A percentile compares a stretch with the other conserved stretches of the same genome.
phyloP scores from a whole-genome alignment of 2,888 invertebrate species.

The Xylophagus ater region DNA sequence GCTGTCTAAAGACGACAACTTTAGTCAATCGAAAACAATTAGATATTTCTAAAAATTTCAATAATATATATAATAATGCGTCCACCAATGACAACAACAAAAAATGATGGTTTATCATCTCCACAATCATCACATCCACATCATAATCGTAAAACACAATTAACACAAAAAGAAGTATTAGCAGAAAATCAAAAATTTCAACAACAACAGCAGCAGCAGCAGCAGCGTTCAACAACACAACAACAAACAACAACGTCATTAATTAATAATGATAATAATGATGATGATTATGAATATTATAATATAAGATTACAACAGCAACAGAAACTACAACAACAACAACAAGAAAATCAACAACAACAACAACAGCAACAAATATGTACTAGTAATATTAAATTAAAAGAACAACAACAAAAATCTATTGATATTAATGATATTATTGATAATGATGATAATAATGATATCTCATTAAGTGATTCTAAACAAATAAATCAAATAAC shows the following conservation, averaged over 20 bases:
- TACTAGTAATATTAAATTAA: too few species aligned
- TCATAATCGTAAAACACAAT: slow-evolving; percentile 7
- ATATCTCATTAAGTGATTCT: neutral
- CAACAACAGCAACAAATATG: neutral
- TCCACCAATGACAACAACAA: slow-evolving; percentile 13
- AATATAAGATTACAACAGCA: too few species aligned
- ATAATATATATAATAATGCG: too few species aligned
- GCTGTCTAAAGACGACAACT: too few species aligned
- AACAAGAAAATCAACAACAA: neutral
- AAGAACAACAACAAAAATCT: neutral
- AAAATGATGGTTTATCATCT: slow-evolving; percentile 13
- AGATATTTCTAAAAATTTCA: too few species aligned
- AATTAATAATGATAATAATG: neutral
- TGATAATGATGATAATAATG: slow-evolving; percentile 6
- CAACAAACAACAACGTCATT: neutral
- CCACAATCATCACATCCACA: slow-evolving; percentile 5
- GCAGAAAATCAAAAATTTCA: slow-evolving; percentile 10
- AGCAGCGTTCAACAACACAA: neutral
- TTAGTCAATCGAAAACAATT: too few species aligned
- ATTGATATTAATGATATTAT: too few species aligned
- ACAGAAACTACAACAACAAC: neutral
- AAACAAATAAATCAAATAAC: neutral
- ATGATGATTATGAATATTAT: too few species aligned
- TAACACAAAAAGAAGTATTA: slow-evolving; percentile 13
- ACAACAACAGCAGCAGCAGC: neutral